phyloP scores from a whole-genome alignment of 2,113 vertebrate species.

The Sula dactylatra region DNA sequence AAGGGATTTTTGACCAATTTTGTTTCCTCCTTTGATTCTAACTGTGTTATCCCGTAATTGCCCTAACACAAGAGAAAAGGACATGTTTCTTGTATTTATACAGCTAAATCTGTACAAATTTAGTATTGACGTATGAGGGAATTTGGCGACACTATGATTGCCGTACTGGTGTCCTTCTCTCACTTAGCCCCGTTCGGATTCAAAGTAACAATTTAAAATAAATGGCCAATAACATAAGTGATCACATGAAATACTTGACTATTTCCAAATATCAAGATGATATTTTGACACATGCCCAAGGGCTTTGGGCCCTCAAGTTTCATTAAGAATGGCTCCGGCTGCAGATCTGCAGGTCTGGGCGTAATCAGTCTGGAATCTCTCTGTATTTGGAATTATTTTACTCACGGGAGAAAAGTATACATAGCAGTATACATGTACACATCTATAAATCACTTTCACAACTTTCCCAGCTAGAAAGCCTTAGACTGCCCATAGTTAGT shows the following conservation, averaged over 20 bases:
- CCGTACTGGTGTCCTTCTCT: background rate
- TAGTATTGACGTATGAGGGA: background rate
- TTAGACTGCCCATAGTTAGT: background rate
- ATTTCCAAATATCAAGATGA: background rate
- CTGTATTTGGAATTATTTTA: background rate
- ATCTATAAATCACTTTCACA: background rate
- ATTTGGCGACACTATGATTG: background rate
- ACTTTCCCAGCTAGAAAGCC: background rate
- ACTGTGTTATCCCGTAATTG: conserved; percentile 9
- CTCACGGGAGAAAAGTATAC: background rate
- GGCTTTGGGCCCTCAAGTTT: background rate
- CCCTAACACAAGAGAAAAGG: background rate
- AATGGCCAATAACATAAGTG: background rate
- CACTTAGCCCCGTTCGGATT: background rate
- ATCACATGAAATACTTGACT: background rate
- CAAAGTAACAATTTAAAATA: background rate
- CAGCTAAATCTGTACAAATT: background rate
- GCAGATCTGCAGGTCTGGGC: background rate
- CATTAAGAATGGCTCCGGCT: background rate
- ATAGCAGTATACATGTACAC: accelerated
- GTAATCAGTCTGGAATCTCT: background rate
- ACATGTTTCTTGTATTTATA: background rate
- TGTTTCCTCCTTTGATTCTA: background rate
- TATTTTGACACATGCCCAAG: background rate
- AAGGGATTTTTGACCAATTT: conserved; percentile 32